Base-by-base conservation (phyloP, 23 tunicate genomes). In the Corella eumyota region DNA sequence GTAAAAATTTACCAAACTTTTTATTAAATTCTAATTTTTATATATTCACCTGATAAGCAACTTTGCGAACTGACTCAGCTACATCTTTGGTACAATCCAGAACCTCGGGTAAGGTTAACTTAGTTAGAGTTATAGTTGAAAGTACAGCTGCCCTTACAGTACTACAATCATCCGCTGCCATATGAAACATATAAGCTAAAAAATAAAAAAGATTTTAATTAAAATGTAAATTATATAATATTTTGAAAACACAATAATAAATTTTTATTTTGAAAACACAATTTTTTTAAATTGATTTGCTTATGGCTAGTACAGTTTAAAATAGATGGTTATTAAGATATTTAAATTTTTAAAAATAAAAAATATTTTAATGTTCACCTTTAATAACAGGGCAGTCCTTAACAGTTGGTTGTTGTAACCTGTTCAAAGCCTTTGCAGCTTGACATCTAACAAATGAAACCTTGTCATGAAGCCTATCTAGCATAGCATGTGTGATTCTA, bases 301-400 rank as follows among this genome's bases (percentile, higher is more conserved):
- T n/a, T n/a, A n/a, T n/a, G n/a, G n/a, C n/a, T n/a, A n/a, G n/a
- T n/a, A n/a, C n/a, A n/a, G n/a, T n/a, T n/a, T n/a, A n/a, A n/a
- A n/a, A n/a, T n/a, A n/a, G n/a, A n/a, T n/a, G n/a, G n/a, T n/a
- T n/a, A n/a, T n/a, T n/a, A n/a, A n/a, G n/a, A n/a, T n/a, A n/a
- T n/a, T n/a, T n/a, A n/a, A n/a, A n/a, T n/a, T n/a, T n/a, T n/a
- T n/a, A n/a, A n/a, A n/a, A n/a, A n/a, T n/a, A n/a, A n/a, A n/a
- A n/a, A n/a, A 15, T 11, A 40, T 40, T 40, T 9, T 40, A 40
- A 9, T 9, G 48, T 9, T 40, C 48, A 88, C 96, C 74, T 73
- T 73, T 56, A 25, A 88, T 88, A 25, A 88, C 76, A 23, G 96
- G 96, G 49, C 96, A 88, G 44, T 79, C 67, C 9, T 62, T 49